Evolutionary conservation across 2,888 invertebrate genomes (phyloP).

Genomic region (Aromia moschata): DNA sequence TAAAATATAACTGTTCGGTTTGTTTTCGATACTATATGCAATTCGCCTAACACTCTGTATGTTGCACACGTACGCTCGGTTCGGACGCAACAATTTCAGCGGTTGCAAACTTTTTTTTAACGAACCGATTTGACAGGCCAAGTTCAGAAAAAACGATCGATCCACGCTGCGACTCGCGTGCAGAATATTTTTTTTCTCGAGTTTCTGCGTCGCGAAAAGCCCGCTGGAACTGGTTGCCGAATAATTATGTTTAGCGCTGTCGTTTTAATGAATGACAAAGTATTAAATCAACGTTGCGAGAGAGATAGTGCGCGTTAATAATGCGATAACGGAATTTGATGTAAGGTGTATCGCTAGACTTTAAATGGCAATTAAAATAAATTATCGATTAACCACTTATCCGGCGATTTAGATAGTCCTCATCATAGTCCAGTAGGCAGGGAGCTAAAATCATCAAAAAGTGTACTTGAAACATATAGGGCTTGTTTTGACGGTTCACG

Average conservation of each 20-base stretch:
- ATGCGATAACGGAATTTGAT: slow-evolving; percentile 4
- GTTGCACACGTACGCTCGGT: slow-evolving; percentile 3
- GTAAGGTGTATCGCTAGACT: slow-evolving; percentile 6
- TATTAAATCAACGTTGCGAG: background rate
- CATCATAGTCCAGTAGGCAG: no score
- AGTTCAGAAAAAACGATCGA: no score
- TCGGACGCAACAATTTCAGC: background rate
- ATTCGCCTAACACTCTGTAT: slow-evolving; percentile 15
- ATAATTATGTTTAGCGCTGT: slow-evolving; percentile 12
- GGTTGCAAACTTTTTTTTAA: no score
- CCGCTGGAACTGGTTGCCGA: background rate
- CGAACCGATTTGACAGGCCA: no score
- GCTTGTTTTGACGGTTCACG: no score
- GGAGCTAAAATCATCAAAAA: no score
- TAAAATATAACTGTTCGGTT: slow-evolving; percentile 13
- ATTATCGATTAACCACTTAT: background rate
- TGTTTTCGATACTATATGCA: background rate
- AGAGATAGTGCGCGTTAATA: slow-evolving; percentile 1
- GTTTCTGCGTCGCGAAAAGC: background rate
- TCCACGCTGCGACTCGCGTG: background rate
- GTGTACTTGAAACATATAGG: no score
- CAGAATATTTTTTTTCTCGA: background rate
- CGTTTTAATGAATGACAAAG: slow-evolving; percentile 7
- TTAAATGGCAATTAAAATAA: slow-evolving; percentile 9
- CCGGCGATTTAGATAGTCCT: background rate